Evolutionary conservation across 2,113 vertebrate species (phyloP).

Genomic region (Psephotus haematonotus): DNA sequence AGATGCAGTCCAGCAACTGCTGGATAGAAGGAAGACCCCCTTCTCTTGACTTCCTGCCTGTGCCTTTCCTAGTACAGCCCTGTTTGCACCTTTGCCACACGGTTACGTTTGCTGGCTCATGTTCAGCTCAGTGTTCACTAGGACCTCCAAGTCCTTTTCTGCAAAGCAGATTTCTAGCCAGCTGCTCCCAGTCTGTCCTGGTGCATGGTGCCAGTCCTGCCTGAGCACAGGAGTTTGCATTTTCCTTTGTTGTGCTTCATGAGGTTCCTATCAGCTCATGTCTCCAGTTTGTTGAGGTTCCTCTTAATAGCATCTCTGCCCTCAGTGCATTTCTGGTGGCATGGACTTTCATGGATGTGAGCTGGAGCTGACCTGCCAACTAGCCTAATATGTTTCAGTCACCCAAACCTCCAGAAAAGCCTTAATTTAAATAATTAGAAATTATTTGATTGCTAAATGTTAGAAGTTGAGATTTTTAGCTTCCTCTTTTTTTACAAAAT

Average conservation of each 20-base stretch:
- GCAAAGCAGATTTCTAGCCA: not conserved
- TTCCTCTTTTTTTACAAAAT: not conserved
- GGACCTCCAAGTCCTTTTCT: not conserved
- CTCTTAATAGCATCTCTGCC: not conserved
- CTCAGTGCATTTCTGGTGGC: not conserved
- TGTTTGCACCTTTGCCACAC: not conserved
- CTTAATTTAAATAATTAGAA: conserved; percentile 1
- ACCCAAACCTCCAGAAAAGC: not conserved
- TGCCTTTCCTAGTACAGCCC: not conserved
- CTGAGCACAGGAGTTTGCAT: not conserved
- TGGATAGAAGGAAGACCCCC: not conserved
- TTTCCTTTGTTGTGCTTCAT: not conserved
- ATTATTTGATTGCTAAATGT: not conserved
- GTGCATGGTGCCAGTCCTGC: not conserved
- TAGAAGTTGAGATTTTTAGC: not conserved
- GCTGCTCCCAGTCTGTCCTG: not conserved
- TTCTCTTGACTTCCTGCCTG: not conserved
- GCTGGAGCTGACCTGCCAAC: not conserved
- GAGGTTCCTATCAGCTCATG: not conserved
- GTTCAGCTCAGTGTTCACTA: not conserved
- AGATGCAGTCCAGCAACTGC: not conserved
- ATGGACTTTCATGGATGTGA: not conserved
- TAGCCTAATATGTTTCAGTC: not conserved
- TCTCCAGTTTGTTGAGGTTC: not conserved
- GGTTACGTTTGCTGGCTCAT: not conserved